phyloP scores from a whole-genome alignment of 2,888 invertebrate genomes.

The Drosophila yooni region DNA sequence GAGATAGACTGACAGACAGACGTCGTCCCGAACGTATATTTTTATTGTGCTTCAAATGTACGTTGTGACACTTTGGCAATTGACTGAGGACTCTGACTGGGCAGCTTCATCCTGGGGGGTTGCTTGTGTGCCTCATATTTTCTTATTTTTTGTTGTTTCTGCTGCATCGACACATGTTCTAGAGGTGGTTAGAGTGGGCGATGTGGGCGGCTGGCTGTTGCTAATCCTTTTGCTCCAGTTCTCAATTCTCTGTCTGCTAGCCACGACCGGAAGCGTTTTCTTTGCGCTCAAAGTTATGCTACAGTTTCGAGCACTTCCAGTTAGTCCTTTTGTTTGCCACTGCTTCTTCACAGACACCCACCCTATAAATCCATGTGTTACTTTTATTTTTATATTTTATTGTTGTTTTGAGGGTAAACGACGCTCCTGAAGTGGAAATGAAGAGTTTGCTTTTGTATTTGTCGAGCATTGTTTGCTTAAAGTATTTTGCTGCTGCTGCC shows the following conservation, averaged over 20 bases:
- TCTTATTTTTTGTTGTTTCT: constrained; percentile 18
- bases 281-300: constrained; percentile 71
- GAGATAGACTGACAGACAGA: constrained; percentile 28
- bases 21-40: constrained; percentile 52
- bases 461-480: constrained; percentile 48
- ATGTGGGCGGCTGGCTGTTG: constrained; percentile 21
- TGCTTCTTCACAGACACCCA: constrained; percentile 3
- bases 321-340: constrained; percentile 43
- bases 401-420: constrained; percentile 35
- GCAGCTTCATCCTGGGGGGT: constrained; percentile 25
- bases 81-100: constrained; percentile 47
- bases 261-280: constrained; percentile 75
- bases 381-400: constrained; percentile 6
- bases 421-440: constrained; percentile 48
- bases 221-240: constrained; percentile 65
- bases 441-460: constrained; percentile 57
- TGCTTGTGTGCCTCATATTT: constrained; percentile 42
- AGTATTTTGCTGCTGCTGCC: constrained; percentile 18
- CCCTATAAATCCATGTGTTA: constrained; percentile 3
- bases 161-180: constrained; percentile 17
- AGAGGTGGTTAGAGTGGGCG: constrained; percentile 9
- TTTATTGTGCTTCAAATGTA: constrained; percentile 66
- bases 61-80: constrained; percentile 77
- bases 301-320: constrained; percentile 51
- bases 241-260: constrained; percentile 39